Conservation (phyloP, 2,797 vertebrate species). For the Manis crassicaudata region DNA sequence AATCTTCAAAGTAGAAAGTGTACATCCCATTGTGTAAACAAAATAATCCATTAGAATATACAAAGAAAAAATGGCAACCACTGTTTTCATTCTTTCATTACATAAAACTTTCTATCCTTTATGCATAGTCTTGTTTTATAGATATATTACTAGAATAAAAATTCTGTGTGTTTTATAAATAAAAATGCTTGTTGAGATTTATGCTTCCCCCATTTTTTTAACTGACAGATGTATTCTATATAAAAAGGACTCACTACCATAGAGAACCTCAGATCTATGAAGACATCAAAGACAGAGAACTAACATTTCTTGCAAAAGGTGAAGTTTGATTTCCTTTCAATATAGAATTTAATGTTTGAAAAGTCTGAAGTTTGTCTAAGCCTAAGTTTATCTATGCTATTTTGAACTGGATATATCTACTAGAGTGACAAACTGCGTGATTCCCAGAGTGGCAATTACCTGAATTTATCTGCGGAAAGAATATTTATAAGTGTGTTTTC, state of each 20-base stretch:
- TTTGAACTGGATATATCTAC: neutral
- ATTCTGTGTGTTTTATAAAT: neutral
- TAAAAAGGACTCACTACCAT: neutral
- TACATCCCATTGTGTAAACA: neutral
- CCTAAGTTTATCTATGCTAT: neutral
- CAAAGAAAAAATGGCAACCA: neutral
- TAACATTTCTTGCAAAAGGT: neutral
- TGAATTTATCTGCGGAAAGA: neutral
- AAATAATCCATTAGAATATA: neutral
- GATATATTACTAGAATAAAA: neutral
- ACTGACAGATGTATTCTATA: neutral
- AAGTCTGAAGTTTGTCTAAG: neutral
- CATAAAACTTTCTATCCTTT: neutral
- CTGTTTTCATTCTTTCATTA: neutral
- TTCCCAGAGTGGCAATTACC: neutral
- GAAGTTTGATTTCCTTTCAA: conserved; percentile 9
- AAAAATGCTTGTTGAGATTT: neutral
- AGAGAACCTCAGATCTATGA: neutral
- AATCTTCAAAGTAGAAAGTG: neutral
- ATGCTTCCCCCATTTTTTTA: neutral
- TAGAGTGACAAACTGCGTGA: neutral
- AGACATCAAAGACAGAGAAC: neutral
- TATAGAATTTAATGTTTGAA: conserved; percentile 12
- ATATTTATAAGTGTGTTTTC: neutral
- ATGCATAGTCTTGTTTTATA: neutral